Base-by-base conservation (phyloP, 2,888 invertebrate genomes). In the Oscheius sp. region DNA sequence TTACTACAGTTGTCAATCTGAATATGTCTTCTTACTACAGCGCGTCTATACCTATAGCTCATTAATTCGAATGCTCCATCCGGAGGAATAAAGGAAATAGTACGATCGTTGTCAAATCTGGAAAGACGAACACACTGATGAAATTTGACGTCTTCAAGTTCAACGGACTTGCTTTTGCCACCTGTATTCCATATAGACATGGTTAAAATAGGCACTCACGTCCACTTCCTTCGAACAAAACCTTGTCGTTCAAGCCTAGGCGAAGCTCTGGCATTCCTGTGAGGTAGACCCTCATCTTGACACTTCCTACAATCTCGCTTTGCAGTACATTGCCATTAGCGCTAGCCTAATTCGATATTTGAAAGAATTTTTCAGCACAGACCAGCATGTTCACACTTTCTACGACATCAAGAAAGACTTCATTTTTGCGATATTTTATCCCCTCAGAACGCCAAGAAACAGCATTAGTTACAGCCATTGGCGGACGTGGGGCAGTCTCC, bases 41-140 rank as follows among this genome's bases (percentile, higher is more conserved):
- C 12, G 5, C 23, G 33, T 37, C 4, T 29, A 42, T 34, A 74
- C 76, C 76, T 48, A 63, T 79, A 79, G 48, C 76, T 84, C 79
- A 98, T 98, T 68, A 98, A 89, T 87, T 98, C 97, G 89, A 98
- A 97, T 87, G 97, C 97, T 25, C 97, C 97, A 89, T 97, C 97
- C 0, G 97, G 97, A 66, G 97, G 97, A 86, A 98, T 96, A 87
- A 98, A 97, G 0, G 83, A 82, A 52, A 86, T 86, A 94, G 97
- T 98, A 65, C 97, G 91, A 87, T 98, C 97, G 88, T 96, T 97
- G 88, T 98, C 97, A 88, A 97, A 97, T 73, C 97, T 90, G 0
- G 96, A 96, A 75, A 98, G 88, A 76, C 97, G 90, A 0, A 98
- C 97, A 87, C 97, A 98, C 87, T 97, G 97, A 87, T 98, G 97